Conservation (phyloP, 1,140 invertebrate species). For the Lordiphosa collinella region DNA sequence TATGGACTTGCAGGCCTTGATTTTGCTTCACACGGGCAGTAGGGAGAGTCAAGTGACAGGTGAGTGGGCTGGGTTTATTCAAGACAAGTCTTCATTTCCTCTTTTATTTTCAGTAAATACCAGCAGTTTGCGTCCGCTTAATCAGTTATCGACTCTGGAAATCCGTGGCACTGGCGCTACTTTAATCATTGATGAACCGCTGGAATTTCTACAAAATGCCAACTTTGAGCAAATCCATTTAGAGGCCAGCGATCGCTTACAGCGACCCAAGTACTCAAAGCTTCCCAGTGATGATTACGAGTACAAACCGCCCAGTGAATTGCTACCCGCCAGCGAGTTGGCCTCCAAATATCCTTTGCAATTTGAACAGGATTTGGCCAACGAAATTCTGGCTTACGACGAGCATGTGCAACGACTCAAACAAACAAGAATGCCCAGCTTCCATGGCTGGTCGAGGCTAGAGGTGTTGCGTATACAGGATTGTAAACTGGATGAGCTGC, state of each 20-base stretch:
- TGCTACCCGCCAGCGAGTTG: slow-evolving; percentile 23
- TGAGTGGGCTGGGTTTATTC: slow-evolving; percentile 12
- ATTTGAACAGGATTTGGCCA: slow-evolving; percentile 29
- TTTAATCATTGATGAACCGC: slow-evolving; percentile 79
- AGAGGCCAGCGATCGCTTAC: slow-evolving; percentile 59
- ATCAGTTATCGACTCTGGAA: slow-evolving; percentile 82
- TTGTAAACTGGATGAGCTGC: slow-evolving; percentile 83
- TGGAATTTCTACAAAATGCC: slow-evolving; percentile 79
- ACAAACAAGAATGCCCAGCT: slow-evolving; percentile 80
- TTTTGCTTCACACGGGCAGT: slow-evolving; percentile 81
- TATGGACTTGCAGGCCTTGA: slow-evolving; percentile 81
- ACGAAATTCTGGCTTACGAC: slow-evolving; percentile 83
- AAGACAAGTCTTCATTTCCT: not conserved
- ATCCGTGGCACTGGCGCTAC: slow-evolving; percentile 81
- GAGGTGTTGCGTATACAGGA: slow-evolving; percentile 82
- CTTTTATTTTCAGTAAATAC: slow-evolving; percentile 78
- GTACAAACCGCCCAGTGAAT: slow-evolving; percentile 63
- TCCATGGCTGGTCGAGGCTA: slow-evolving; percentile 82
- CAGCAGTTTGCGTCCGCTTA: slow-evolving; percentile 81
- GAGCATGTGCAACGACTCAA: slow-evolving; percentile 82
- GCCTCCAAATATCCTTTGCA: slow-evolving; percentile 30
- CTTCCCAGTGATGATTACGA: slow-evolving; percentile 63
- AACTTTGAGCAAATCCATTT: slow-evolving; percentile 79
- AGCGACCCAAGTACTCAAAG: slow-evolving; percentile 66
- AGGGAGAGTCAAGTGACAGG: slow-evolving; percentile 64